These are phyloP conservation scores for Cyphomyrmex costatus DNA, from an alignment of 1,140 invertebrate species.

Conservation along the genomic window DNA sequence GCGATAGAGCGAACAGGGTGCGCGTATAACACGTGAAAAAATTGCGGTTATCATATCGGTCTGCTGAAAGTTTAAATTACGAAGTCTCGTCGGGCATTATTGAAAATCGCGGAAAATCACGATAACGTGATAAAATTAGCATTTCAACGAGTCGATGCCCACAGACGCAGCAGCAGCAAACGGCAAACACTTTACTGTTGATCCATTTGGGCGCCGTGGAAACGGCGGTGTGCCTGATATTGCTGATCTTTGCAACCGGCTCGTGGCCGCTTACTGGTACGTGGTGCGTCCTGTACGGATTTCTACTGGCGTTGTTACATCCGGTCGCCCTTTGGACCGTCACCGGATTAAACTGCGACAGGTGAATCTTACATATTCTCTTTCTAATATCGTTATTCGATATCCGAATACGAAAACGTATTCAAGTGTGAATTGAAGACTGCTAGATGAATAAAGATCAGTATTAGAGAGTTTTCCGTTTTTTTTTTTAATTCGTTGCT, in stretches of 20 bases:
- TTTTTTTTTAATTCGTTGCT: constrained; percentile 2
- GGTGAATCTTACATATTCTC: constrained; percentile 78
- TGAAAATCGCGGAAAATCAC: constrained; percentile 12
- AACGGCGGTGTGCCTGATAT: constrained; percentile 89
- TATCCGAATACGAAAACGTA: background rate
- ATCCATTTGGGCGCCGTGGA: constrained; percentile 91
- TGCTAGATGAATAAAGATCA: background rate
- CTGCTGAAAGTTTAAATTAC: constrained; percentile 47
- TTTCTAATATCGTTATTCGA: background rate
- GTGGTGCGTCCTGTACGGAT: constrained; percentile 89
- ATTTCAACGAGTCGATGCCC: constrained; percentile 59
- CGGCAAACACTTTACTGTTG: constrained; percentile 90
- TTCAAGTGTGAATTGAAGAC: background rate
- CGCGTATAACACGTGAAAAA: too few relatives aligned
- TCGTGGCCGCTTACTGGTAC: constrained; percentile 86
- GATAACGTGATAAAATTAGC: constrained; percentile 34
- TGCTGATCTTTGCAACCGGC: constrained; percentile 87
- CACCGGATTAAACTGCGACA: constrained; percentile 92
- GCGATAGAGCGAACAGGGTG: background rate
- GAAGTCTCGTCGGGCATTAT: constrained; percentile 29
- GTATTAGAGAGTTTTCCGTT: background rate
- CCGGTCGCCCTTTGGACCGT: constrained; percentile 93
- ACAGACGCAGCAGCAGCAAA: constrained; percentile 86
- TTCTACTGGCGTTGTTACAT: constrained; percentile 90
- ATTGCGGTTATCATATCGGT: background rate